Percentiles rank a stretch among this genome's conserved stretches.
These are phyloP conservation scores for Muscicapa comitata DNA, from an alignment of 2,797 vertebrate species.

Conservation along the genomic window DNA sequence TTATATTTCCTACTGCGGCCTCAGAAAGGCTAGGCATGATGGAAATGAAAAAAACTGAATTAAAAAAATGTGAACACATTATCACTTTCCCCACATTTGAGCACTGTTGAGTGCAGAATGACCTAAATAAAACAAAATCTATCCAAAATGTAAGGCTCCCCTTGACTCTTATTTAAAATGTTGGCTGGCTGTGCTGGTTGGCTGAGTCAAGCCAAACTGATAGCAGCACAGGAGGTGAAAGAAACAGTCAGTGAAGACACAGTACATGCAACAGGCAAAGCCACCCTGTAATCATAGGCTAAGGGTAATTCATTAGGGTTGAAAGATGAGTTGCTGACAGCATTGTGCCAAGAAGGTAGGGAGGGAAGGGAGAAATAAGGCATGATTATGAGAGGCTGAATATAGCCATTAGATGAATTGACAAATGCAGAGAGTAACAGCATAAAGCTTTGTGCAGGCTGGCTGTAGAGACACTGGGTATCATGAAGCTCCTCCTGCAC, in stretches of 20 bases:
- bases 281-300: not conserved
- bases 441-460: not conserved
- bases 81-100: not conserved
- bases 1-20: not conserved
- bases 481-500: accelerated
- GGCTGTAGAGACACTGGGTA: not conserved
- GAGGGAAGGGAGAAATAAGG: not conserved
- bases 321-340: not conserved
- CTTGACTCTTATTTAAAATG: not conserved
- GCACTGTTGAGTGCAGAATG: not conserved
- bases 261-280: not conserved
- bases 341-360: not conserved
- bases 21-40: not conserved
- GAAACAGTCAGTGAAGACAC: not conserved
- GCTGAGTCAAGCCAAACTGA: not conserved
- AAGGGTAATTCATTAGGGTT: not conserved
- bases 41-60: not conserved
- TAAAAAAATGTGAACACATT: not conserved
- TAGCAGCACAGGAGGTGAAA: not conserved
- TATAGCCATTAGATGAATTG: not conserved
- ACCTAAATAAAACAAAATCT: not conserved
- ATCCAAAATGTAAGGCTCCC: not conserved
- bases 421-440: not conserved
- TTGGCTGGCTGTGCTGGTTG: not conserved
- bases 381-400: not conserved